Evolutionary conservation across 2,113 vertebrate genomes (phyloP).

Genomic region (Prochilodus magdalenae): DNA sequence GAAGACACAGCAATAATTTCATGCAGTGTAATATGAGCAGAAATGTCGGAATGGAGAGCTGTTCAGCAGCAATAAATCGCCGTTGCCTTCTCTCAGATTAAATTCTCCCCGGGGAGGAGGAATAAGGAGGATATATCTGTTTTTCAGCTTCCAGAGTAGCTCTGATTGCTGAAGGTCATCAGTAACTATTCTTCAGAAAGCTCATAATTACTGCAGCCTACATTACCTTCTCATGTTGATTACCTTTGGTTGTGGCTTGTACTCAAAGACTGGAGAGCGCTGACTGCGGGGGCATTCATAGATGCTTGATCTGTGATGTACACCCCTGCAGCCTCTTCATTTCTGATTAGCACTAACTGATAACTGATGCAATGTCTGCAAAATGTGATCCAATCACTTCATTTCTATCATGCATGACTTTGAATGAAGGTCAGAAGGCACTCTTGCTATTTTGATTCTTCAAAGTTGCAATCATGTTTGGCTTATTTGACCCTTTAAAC

Average conservation of each 20-base stretch:
- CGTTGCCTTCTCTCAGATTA: slow-evolving; percentile 32
- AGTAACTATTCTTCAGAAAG: slow-evolving; percentile 54
- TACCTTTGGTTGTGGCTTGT: slow-evolving; percentile 29
- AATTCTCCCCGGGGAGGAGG: slow-evolving; percentile 18
- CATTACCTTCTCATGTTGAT: slow-evolving; percentile 56
- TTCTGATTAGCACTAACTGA: slow-evolving; percentile 52
- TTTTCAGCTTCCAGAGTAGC: slow-evolving; percentile 30
- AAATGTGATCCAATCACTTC: slow-evolving; percentile 44
- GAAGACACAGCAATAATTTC: neutral
- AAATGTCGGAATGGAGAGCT: neutral
- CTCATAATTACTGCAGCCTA: slow-evolving; percentile 54
- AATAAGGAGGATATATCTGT: slow-evolving; percentile 10
- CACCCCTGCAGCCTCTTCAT: slow-evolving; percentile 24
- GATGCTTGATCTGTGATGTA: slow-evolving; percentile 49
- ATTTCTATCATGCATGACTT: slow-evolving; percentile 22
- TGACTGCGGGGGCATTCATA: slow-evolving; percentile 28
- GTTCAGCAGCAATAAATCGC: slow-evolving; percentile 34
- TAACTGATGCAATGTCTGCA: slow-evolving; percentile 25
- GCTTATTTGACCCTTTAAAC: neutral
- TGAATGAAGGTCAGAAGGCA: slow-evolving; percentile 55
- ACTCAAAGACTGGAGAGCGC: slow-evolving; percentile 47
- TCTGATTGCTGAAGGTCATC: slow-evolving; percentile 60
- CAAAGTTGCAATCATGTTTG: slow-evolving; percentile 14
- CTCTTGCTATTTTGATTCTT: slow-evolving; percentile 54
- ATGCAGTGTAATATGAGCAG: neutral